A percentile compares a stretch with the other conserved stretches of the same genome.
phyloP scores from a whole-genome alignment of 1,140 invertebrate species.

The Drosophila pallidifrons region DNA sequence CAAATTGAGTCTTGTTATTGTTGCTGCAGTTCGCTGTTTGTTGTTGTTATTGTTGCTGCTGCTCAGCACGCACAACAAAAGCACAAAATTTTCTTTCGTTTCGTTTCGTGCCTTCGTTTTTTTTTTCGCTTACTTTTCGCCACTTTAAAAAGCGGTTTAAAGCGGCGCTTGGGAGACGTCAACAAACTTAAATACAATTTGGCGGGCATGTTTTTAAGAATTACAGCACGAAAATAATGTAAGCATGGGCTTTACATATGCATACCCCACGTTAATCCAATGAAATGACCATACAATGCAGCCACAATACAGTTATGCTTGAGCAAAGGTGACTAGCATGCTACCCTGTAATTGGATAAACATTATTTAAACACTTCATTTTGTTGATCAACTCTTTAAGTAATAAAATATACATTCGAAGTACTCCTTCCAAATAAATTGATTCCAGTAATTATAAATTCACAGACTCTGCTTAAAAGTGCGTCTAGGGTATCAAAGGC shows the following conservation, averaged over 20 bases:
- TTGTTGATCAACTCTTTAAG: too few species aligned
- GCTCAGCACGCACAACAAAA: conserved; percentile 56
- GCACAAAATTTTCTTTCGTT: conserved; percentile 24
- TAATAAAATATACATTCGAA: too few species aligned
- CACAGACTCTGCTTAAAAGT: background rate
- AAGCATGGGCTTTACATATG: conserved; percentile 61
- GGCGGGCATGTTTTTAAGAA: conserved; percentile 73
- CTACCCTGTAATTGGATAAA: conserved; percentile 1
- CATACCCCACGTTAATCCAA: conserved; percentile 39
- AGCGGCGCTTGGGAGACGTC: conserved; percentile 28
- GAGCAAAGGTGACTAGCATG: background rate
- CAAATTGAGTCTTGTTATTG: conserved; percentile 67
- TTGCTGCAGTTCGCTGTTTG: conserved; percentile 14
- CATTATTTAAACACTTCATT: too few species aligned
- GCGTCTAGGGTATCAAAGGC: conserved; percentile 29
- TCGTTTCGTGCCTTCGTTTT: conserved; percentile 1
- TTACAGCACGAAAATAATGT: conserved; percentile 70
- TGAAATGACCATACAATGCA: conserved; percentile 36
- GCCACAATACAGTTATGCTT: background rate
- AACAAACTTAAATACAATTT: conserved; percentile 50
- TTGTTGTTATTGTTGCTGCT: conserved; percentile 18
- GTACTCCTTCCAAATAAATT: too few species aligned
- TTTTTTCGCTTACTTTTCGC: conserved; percentile 20
- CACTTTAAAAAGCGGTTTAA: conserved; percentile 59
- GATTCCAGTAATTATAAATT: background rate